Percentiles rank a stretch among this genome's conserved stretches.
Evolutionary conservation across 2,888 invertebrate genomes (phyloP).

Genomic region (Serripes groenlandicus): DNA sequence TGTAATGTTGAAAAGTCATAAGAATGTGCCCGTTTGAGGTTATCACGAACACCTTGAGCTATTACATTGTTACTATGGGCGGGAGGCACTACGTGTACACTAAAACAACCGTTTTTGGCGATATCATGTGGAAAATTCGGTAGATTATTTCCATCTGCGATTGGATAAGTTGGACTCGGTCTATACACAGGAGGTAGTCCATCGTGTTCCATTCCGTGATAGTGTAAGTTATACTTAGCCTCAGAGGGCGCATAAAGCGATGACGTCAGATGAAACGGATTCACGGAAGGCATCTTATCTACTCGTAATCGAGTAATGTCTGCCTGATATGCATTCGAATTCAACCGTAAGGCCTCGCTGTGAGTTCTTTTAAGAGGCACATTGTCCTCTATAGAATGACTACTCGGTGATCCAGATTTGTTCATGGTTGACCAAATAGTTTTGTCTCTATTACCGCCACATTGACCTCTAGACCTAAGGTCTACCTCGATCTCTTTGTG

Average conservation of each 20-base stretch:
- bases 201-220: neutral
- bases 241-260: conserved; percentile 1
- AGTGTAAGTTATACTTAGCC: conserved; percentile 13
- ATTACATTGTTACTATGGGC: neutral
- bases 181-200: neutral
- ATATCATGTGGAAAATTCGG: neutral
- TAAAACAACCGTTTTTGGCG: neutral
- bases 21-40: conserved; percentile 32
- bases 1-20: conserved; percentile 34
- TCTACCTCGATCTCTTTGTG: neutral
- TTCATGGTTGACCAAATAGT: neutral
- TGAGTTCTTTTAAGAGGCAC: neutral
- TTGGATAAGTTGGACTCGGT: conserved; percentile 17
- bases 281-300: neutral
- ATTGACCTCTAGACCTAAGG: neutral
- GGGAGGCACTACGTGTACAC: neutral
- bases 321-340: neutral
- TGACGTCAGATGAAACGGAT: conserved; percentile 17
- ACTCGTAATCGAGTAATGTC: neutral
- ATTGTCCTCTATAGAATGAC: neutral
- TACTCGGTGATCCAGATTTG: neutral
- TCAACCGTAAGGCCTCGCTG: neutral
- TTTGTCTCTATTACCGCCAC: neutral
- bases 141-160: conserved; percentile 2
- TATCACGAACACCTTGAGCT: conserved; percentile 8